These are phyloP conservation scores for Dryas iulia DNA, from an alignment of 1,140 invertebrate species.

Conservation along the genomic window DNA sequence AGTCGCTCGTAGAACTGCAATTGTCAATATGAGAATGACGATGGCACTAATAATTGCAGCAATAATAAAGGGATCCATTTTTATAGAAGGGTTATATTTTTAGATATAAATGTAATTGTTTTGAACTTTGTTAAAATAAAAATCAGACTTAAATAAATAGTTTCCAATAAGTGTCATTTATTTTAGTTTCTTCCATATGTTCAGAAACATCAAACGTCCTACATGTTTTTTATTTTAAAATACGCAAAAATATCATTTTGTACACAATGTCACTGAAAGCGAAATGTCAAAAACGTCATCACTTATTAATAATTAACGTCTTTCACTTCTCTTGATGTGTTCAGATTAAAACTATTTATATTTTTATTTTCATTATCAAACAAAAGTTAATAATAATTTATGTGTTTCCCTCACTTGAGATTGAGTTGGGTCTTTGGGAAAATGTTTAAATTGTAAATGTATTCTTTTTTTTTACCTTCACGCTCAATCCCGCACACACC, in stretches of 20 bases:
- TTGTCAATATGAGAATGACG: constrained; percentile 53
- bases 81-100: constrained; percentile 3
- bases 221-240: not conserved
- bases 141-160: not conserved
- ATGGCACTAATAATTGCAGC: constrained; percentile 64
- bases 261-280: constrained; percentile 1
- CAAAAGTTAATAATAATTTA: no score
- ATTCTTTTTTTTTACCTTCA: no score
- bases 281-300: not conserved
- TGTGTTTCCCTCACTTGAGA: no score
- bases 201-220: not conserved
- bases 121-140: not conserved
- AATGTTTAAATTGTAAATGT: no score
- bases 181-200: not conserved
- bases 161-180: not conserved
- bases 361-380: not conserved
- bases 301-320: no score
- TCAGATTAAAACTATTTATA: not conserved
- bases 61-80: constrained; percentile 70
- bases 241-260: not conserved
- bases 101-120: not conserved
- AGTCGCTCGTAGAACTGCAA: constrained; percentile 54
- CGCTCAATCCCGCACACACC: no score
- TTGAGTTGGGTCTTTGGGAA: no score
- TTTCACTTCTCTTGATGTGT: not conserved